Evolutionary conservation across 1,140 invertebrate species (phyloP).

Genomic region (Leptopilina clavipes): DNA sequence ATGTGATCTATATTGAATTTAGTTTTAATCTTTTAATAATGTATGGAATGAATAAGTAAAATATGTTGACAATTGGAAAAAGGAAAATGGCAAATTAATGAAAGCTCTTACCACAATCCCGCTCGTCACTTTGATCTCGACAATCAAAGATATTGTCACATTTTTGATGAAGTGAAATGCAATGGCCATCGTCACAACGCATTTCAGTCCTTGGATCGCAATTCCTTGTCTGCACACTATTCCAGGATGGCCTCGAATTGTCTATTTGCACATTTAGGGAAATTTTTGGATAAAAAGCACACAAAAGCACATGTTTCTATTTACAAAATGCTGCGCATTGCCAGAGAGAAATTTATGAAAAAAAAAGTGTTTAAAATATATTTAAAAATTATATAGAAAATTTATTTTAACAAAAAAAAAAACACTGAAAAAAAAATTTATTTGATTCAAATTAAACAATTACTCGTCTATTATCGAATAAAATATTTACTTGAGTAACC

Average conservation of each 20-base stretch:
- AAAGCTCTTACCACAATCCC: conserved; percentile 70
- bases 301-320: conserved; percentile 10
- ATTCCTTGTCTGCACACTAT: conserved; percentile 52
- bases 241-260: conserved; percentile 56
- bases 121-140: conserved; percentile 77
- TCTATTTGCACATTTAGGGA: conserved; percentile 55
- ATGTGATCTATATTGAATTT: too few relatives aligned
- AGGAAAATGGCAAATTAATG: conserved; percentile 22
- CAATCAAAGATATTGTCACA: conserved; percentile 78
- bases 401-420: too few relatives aligned
- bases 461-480: too few relatives aligned
- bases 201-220: conserved; percentile 74
- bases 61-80: not conserved
- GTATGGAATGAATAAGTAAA: not conserved
- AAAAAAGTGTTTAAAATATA: not conserved
- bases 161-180: conserved; percentile 68
- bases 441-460: too few relatives aligned
- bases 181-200: conserved; percentile 72
- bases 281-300: conserved; percentile 36
- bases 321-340: conserved; percentile 23
- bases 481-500: too few relatives aligned
- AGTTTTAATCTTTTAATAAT: too few relatives aligned
- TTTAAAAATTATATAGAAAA: too few relatives aligned
- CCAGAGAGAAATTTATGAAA: not conserved
- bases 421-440: too few relatives aligned